A percentile compares a stretch with the other conserved stretches of the same genome.
These are phyloP conservation scores for Dasysyrphus albostriatus DNA, from an alignment of 2,888 invertebrate genomes.

Conservation along the genomic window DNA sequence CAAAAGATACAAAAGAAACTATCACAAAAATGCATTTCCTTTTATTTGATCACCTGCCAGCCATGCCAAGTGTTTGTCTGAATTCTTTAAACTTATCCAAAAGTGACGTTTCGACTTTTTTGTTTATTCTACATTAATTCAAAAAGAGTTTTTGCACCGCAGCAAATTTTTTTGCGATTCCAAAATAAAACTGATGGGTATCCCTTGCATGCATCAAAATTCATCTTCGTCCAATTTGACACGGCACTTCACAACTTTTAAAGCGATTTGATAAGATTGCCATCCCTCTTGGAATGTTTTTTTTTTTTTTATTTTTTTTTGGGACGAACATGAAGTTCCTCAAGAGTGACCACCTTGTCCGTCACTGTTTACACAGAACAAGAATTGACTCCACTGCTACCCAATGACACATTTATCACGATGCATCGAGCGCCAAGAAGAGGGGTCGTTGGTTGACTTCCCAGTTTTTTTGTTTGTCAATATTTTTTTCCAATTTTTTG, in stretches of 20 bases:
- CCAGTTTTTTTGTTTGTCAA: neutral
- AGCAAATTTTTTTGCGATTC: neutral
- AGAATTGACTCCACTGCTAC: constrained; percentile 68
- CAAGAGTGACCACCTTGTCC: constrained; percentile 71
- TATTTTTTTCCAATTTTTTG: neutral
- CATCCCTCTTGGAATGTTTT: constrained; percentile 41
- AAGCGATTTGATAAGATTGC: constrained; percentile 72
- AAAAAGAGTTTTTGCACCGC: constrained; percentile 44
- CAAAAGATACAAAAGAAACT: neutral
- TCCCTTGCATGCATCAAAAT: constrained; percentile 61
- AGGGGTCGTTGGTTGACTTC: constrained; percentile 28
- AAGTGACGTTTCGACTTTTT: constrained; percentile 50
- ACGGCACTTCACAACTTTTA: constrained; percentile 74
- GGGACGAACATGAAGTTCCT: constrained; percentile 41
- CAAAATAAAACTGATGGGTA: constrained; percentile 14
- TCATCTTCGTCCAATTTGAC: constrained; percentile 76
- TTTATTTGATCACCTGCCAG: constrained; percentile 57
- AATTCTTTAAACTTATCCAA: constrained; percentile 63
- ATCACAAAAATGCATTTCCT: constrained; percentile 15
- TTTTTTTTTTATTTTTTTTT: neutral
- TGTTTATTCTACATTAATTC: constrained; percentile 37
- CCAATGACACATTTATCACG: constrained; percentile 69
- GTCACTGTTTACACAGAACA: constrained; percentile 71
- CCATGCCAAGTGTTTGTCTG: constrained; percentile 44
- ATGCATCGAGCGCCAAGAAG: constrained; percentile 42